These are phyloP conservation scores for Todus mexicanus DNA, from an alignment of 2,797 vertebrate genomes.

Conservation along the genomic window DNA sequence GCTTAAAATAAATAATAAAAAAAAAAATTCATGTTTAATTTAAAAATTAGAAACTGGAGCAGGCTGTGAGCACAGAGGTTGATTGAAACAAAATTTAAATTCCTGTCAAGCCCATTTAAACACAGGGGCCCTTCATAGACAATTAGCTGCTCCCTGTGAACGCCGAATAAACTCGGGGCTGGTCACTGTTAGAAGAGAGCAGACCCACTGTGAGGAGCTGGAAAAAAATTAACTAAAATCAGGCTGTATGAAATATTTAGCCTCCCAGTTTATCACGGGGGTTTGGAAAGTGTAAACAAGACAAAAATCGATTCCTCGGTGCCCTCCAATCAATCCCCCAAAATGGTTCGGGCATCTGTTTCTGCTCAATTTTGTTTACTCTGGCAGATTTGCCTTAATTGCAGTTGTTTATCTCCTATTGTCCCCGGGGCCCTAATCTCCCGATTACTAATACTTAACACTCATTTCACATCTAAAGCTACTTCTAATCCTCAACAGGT, in stretches of 20 bases:
- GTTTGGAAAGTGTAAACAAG: constrained; percentile 92
- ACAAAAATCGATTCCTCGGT: constrained; percentile 89
- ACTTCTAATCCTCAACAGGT: constrained; percentile 83
- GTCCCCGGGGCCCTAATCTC: constrained; percentile 80
- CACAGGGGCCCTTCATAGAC: constrained; percentile 82
- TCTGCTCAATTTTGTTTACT: constrained; percentile 85
- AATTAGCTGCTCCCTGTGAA: constrained; percentile 82
- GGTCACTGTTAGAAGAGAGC: constrained; percentile 72
- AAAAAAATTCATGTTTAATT: constrained; percentile 75
- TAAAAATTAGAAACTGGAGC: constrained; percentile 84
- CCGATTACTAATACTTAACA: constrained; percentile 83
- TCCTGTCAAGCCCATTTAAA: constrained; percentile 83
- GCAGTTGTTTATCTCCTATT: constrained; percentile 78
- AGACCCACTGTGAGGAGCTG: constrained; percentile 70
- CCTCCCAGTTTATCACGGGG: constrained; percentile 75
- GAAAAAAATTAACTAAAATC: constrained; percentile 78
- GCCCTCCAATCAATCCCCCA: constrained; percentile 82
- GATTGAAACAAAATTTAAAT: constrained; percentile 83
- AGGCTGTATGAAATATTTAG: constrained; percentile 79
- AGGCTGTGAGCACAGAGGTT: constrained; percentile 79
- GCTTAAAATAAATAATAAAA: neutral
- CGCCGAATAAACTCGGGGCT: constrained; percentile 73
- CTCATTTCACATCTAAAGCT: constrained; percentile 83
- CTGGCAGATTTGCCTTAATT: constrained; percentile 83
- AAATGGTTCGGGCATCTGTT: constrained; percentile 84